These are phyloP conservation scores for Eudemis profundana DNA, from an alignment of 2,888 invertebrate genomes.

Conservation along the genomic window DNA sequence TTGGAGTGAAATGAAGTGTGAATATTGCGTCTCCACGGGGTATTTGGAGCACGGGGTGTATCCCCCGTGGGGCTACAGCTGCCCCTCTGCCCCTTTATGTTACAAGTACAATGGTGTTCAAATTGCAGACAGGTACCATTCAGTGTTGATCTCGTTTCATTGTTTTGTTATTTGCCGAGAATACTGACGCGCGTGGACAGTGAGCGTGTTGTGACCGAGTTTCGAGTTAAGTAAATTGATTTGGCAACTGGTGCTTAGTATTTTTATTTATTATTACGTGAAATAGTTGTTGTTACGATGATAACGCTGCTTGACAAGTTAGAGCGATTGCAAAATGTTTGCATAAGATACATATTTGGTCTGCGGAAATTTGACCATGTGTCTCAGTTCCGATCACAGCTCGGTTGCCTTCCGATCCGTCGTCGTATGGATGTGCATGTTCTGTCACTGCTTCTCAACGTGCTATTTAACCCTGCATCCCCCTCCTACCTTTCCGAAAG, in stretches of 20 bases:
- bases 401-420: no score
- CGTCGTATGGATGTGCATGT: no score
- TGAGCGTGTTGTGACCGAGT: conserved; percentile 45
- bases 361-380: not conserved
- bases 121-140: conserved; percentile 75
- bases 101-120: conserved; percentile 66
- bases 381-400: no score
- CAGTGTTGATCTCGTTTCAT: conserved; percentile 57
- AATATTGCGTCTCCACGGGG: conserved; percentile 81
- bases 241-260: conserved; percentile 27
- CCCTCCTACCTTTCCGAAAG: no score
- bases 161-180: conserved; percentile 57
- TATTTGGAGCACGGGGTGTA: conserved; percentile 50
- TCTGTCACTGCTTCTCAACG: no score
- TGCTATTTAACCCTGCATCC: no score
- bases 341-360: not conserved
- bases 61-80: conserved; percentile 66
- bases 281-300: not conserved
- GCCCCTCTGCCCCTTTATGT: conserved; percentile 69
- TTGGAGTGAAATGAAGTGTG: conserved; percentile 83
- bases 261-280: not conserved
- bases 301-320: not conserved
- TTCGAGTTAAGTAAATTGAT: conserved; percentile 36
- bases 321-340: not conserved
- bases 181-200: conserved; percentile 61